Percentiles rank a stretch among this genome's conserved stretches.
Evolutionary conservation across 1,140 invertebrate species (phyloP).

Genomic region (Euura saliciscinereae): DNA sequence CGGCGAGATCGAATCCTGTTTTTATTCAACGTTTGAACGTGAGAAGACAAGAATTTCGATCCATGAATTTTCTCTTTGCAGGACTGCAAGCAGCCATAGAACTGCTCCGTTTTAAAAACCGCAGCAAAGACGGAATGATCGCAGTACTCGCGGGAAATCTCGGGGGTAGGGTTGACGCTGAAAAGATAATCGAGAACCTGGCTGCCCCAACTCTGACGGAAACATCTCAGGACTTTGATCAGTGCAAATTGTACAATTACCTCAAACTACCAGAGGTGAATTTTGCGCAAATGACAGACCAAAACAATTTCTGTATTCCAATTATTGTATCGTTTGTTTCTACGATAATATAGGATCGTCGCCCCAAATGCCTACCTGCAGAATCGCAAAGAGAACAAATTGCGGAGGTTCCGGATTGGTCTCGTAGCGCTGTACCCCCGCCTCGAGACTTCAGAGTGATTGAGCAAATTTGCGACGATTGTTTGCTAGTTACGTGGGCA

Average conservation of each 20-base stretch:
- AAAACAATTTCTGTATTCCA: too few species aligned
- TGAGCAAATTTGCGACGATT: slow-evolving; percentile 16
- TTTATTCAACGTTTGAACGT: too few species aligned
- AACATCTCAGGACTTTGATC: slow-evolving; percentile 23
- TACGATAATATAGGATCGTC: too few species aligned
- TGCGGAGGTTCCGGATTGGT: background rate
- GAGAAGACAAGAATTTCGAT: background rate
- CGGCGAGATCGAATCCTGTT: too few species aligned
- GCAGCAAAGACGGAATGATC: slow-evolving; percentile 29
- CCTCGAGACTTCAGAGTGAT: slow-evolving; percentile 25
- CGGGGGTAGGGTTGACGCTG: slow-evolving; percentile 21
- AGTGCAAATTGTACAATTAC: slow-evolving; percentile 21
- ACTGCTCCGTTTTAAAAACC: slow-evolving; percentile 27
- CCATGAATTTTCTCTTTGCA: slow-evolving; percentile 13
- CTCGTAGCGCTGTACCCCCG: slow-evolving; percentile 10
- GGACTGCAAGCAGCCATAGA: slow-evolving; percentile 23
- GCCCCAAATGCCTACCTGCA: too few species aligned
- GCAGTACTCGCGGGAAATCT: slow-evolving; percentile 24
- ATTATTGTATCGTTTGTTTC: too few species aligned
- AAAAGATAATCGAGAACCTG: slow-evolving; percentile 24
- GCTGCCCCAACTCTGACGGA: slow-evolving; percentile 17
- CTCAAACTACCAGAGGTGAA: slow-evolving; percentile 6
- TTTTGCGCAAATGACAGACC: too few species aligned
- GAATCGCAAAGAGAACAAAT: background rate
- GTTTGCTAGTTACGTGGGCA: slow-evolving; percentile 22